A percentile compares a stretch with the other conserved stretches of the same genome.
Conservation (phyloP, 2,888 invertebrate species). For the Meiosimyza platycephala region DNA sequence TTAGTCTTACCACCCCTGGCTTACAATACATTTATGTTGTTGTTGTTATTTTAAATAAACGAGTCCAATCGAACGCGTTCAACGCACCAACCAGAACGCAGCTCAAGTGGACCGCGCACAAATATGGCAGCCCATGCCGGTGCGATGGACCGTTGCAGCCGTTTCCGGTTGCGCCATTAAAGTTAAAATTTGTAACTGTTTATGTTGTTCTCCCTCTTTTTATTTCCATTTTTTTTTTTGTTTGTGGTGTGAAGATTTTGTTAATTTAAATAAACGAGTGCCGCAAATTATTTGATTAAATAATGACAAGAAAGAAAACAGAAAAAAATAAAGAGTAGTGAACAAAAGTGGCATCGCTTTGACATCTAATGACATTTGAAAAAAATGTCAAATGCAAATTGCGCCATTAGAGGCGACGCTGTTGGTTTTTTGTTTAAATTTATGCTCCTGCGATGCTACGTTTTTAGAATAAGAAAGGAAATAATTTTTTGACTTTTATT, state of each 20-base stretch:
- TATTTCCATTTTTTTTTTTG: conserved; percentile 7
- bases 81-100: conserved; percentile 30
- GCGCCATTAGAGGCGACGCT: no score
- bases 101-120: conserved; percentile 28
- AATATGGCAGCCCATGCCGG: conserved; percentile 10
- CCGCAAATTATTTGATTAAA: conserved; percentile 31
- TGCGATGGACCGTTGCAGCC: conserved; percentile 20
- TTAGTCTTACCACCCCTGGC: conserved; percentile 24
- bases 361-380: no score
- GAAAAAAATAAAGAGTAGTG: no score
- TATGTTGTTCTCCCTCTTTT: not conserved
- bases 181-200: not conserved
- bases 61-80: conserved; percentile 23
- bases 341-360: no score
- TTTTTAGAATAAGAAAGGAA: no score
- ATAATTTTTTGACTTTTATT: no score
- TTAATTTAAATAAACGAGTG: conserved; percentile 28
- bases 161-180: conserved; percentile 35
- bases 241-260: not conserved
- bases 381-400: no score
- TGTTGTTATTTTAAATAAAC: conserved; percentile 23
- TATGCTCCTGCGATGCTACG: no score
- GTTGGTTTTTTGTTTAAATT: no score
- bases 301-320: not conserved
- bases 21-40: not conserved